Evolutionary conservation across 2,888 invertebrate species (phyloP).

Genomic region (Thalpophila matura): DNA sequence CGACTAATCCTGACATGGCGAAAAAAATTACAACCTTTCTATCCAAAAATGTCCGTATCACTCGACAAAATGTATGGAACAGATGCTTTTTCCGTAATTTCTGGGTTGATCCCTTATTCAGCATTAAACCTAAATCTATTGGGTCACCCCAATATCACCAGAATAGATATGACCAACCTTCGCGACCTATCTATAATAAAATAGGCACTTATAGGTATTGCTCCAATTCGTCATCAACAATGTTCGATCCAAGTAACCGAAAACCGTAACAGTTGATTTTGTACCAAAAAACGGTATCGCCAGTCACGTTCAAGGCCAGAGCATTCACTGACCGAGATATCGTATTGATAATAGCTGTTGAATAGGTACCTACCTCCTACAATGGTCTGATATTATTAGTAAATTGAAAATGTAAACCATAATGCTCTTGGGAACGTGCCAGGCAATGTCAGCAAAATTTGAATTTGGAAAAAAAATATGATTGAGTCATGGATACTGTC

Average conservation of each 20-base stretch:
- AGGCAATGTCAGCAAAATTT: constrained; percentile 7
- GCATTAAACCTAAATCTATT: too few relatives aligned
- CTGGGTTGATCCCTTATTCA: too few relatives aligned
- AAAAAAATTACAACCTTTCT: too few relatives aligned
- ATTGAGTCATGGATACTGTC: not conserved
- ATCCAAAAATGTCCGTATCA: too few relatives aligned
- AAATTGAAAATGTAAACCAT: constrained; percentile 44
- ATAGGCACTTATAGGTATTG: constrained; percentile 18
- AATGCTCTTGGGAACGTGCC: not conserved
- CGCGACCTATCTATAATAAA: not conserved
- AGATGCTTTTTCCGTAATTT: too few relatives aligned
- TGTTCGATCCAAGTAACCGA: constrained; percentile 11
- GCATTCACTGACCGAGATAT: constrained; percentile 81
- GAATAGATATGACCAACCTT: constrained; percentile 18
- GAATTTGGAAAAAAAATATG: not conserved
- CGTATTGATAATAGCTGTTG: constrained; percentile 60
- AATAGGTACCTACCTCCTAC: constrained; percentile 24
- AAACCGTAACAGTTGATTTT: constrained; percentile 40
- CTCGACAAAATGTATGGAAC: too few relatives aligned
- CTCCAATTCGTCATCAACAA: constrained; percentile 15
- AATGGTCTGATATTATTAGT: constrained; percentile 34
- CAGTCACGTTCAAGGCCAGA: constrained; percentile 81
- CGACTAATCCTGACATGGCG: too few relatives aligned
- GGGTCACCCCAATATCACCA: not conserved
- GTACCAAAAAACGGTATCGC: constrained; percentile 62